Base-by-base conservation (phyloP, 2,888 invertebrate genomes). In the Trissoscelio sp. region DNA sequence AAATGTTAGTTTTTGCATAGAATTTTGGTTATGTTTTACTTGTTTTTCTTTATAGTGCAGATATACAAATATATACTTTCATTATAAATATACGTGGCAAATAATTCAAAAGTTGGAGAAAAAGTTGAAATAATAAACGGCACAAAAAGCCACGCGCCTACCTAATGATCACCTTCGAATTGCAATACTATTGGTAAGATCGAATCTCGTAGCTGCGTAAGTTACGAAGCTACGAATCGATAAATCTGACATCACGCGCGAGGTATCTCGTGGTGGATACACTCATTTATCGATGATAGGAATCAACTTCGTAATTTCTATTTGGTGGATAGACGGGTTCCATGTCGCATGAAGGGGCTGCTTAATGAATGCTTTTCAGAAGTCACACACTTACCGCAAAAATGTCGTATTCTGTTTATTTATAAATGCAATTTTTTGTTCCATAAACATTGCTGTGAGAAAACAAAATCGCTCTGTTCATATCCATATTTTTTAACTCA, bases 221-320 rank as follows among this genome's bases (percentile, higher is more conserved):
- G 64, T 82, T 82, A 79, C 79, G 72, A 74, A 81, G 77, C 66
- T 58, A 20, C 39, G 64, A 80, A 83, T 82, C 83, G 78, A 84
- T 84, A 83, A 82, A 82, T 83, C 82, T 83, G 83, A 82, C 82
- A 83, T 83, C 73, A 42, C 57, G 70, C 69, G 67, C 73, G 66
- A 79, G 70, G 39, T 81, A 81, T 79, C 70, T 79, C 60, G 46
- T 53, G 46, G 51, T 53, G 58, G 58, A 83, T 79, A 79, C 62
- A 60, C 58, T 82, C 73, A 74, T 83, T 84, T 82, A 82, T 79
- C 79, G 66, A 60, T 44, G 78, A 73, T 74, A 79, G 66, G 69
- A 79, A 84, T 84, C 82, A 75, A 79, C 78, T 83, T 73, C 42
- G 81, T 82, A 73, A 82, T 73, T 79, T 44, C 73, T 72, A 66